Evolutionary conservation across 1,140 invertebrate species (phyloP).

Genomic region (Ceratina calcarata): DNA sequence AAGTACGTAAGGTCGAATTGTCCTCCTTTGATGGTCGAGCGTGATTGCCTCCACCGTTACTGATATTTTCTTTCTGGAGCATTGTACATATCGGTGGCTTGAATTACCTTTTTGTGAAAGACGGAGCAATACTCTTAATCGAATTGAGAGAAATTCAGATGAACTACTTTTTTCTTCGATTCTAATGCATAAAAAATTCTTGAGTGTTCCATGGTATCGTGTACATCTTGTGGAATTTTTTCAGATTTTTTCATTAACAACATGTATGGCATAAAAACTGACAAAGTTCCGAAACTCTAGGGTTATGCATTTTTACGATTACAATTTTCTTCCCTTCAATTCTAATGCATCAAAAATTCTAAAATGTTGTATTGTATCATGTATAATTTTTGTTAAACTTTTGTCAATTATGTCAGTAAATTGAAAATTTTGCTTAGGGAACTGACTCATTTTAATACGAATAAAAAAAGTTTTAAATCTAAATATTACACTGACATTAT

Average conservation of each 20-base stretch:
- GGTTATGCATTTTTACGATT: no score
- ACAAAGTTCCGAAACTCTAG: no score
- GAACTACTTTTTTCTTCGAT: not conserved
- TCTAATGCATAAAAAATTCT: no score
- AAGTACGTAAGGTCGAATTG: conserved; percentile 55
- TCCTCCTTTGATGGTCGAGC: conserved; percentile 38
- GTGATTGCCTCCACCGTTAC: not conserved
- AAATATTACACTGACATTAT: conserved; percentile 53
- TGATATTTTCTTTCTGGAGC: conserved; percentile 10
- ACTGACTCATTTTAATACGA: not conserved
- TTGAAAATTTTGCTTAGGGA: conserved; percentile 1
- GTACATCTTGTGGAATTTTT: no score
- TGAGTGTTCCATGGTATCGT: no score
- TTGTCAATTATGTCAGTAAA: no score
- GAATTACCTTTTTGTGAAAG: not conserved
- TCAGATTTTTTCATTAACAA: no score
- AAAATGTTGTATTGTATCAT: no score
- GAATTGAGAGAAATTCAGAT: not conserved
- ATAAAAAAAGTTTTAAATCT: not conserved
- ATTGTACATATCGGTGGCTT: not conserved
- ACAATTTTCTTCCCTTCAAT: no score
- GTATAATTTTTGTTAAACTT: no score
- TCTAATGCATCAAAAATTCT: no score
- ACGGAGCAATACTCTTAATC: not conserved
- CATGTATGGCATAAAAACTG: no score